phyloP scores from a whole-genome alignment of 2,888 invertebrate species.

The Andrena marginata region DNA sequence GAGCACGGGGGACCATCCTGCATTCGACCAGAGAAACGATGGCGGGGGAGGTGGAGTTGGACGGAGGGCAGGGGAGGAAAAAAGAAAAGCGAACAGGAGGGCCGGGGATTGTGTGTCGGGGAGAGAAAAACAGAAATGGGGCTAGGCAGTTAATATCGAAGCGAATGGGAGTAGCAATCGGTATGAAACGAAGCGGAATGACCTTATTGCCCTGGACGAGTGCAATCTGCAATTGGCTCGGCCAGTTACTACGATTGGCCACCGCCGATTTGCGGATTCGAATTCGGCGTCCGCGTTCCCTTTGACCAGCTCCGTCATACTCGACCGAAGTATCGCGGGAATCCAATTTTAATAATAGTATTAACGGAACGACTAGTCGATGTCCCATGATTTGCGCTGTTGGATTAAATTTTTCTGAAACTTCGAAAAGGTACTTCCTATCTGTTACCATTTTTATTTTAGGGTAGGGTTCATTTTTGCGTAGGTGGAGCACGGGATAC shows the following conservation, averaged over 20 bases:
- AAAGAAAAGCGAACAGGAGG: constrained; percentile 22
- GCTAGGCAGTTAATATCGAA: constrained; percentile 77
- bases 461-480: too few relatives aligned
- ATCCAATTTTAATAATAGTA: too few relatives aligned
- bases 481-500: too few relatives aligned
- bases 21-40: neutral
- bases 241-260: constrained; percentile 45
- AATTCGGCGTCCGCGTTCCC: constrained; percentile 17
- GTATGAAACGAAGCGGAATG: constrained; percentile 80
- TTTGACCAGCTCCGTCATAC: constrained; percentile 5
- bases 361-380: too few relatives aligned
- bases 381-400: too few relatives aligned
- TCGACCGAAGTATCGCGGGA: neutral
- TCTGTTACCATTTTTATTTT: too few relatives aligned
- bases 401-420: too few relatives aligned
- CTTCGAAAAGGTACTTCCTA: too few relatives aligned
- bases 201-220: constrained; percentile 77
- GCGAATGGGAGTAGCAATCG: constrained; percentile 79
- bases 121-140: constrained; percentile 73
- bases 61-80: neutral
- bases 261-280: constrained; percentile 38
- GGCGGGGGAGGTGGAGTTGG: constrained; percentile 3
- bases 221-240: constrained; percentile 51
- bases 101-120: constrained; percentile 47
- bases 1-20: constrained; percentile 1